Evolutionary conservation across 2,113 vertebrate species (phyloP).

Genomic region (Garra rufa): DNA sequence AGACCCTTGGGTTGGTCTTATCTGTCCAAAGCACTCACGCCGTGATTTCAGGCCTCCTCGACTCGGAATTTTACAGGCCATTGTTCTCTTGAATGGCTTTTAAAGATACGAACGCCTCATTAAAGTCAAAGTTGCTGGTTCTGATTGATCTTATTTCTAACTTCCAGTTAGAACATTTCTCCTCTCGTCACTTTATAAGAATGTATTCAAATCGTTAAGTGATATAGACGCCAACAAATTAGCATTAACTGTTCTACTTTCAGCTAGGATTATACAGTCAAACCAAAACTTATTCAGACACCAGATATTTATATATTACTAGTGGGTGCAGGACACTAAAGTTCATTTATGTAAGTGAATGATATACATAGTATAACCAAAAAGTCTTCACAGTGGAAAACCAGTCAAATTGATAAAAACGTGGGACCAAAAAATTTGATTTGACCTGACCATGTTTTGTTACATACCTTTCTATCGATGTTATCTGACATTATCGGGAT

Average conservation of each 20-base stretch:
- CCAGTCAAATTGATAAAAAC: no score
- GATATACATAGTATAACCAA: no score
- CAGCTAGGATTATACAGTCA: neutral
- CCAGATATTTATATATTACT: no score
- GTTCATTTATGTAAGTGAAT: no score
- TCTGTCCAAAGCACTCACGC: constrained; percentile 78
- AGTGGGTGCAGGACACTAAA: no score
- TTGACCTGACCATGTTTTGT: no score
- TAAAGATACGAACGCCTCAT: constrained; percentile 72
- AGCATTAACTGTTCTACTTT: neutral
- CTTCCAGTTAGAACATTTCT: constrained; percentile 51
- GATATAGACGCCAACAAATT: neutral
- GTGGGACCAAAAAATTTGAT: no score
- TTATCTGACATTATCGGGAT: no score
- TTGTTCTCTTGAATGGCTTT: constrained; percentile 76
- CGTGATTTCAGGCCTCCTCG: constrained; percentile 78
- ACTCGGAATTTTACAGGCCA: constrained; percentile 69
- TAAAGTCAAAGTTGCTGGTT: constrained; percentile 59
- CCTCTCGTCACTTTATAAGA: constrained; percentile 34
- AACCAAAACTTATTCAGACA: no score
- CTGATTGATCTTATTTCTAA: constrained; percentile 56
- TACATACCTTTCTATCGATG: no score
- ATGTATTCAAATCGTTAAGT: neutral
- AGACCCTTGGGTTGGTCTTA: constrained; percentile 71
- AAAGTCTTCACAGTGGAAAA: no score